Evolutionary conservation across 2,113 vertebrate species (phyloP).

Genomic region (Cygnus atratus): DNA sequence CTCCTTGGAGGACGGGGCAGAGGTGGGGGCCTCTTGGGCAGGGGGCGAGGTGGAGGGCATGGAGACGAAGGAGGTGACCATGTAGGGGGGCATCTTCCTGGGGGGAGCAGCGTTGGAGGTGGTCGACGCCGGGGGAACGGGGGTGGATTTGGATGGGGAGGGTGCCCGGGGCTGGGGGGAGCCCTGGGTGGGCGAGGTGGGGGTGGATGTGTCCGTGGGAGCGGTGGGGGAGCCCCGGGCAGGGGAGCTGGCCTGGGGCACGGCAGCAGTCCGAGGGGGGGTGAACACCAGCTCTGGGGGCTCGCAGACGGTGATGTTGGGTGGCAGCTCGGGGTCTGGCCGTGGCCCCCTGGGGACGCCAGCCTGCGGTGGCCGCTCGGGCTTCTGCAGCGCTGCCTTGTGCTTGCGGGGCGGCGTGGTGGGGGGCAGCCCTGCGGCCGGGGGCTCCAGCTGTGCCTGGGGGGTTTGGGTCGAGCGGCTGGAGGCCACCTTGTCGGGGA

Average conservation of each 20-base stretch:
- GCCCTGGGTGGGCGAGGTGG: background rate
- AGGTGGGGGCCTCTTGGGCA: constrained; percentile 12
- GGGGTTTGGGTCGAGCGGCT: constrained; percentile 31
- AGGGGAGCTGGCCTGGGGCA: background rate
- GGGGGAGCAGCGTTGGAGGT: constrained; percentile 2
- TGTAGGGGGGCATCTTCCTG: constrained; percentile 55
- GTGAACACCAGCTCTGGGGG: constrained; percentile 43
- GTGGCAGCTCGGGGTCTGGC: background rate
- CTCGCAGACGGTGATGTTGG: background rate
- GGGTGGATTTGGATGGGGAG: constrained; percentile 11
- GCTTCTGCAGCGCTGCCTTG: constrained; percentile 39
- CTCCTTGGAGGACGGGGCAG: constrained; percentile 41
- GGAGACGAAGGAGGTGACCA: constrained; percentile 81
- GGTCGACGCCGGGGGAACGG: background rate
- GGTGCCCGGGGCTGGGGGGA: background rate
- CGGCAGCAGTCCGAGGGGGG: constrained; percentile 9
- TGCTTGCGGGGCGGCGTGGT: constrained; percentile 63
- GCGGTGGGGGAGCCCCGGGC: background rate
- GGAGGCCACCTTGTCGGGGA: constrained; percentile 34
- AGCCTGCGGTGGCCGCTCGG: background rate
- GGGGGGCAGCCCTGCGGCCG: background rate
- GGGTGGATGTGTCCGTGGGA: background rate
- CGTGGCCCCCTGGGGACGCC: background rate
- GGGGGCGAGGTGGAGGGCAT: constrained; percentile 62
- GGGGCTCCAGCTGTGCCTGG: background rate